A percentile compares a stretch with the other conserved stretches of the same genome.
phyloP scores from a whole-genome alignment of 1,140 invertebrate species.

The Eurosta solidaginis region DNA sequence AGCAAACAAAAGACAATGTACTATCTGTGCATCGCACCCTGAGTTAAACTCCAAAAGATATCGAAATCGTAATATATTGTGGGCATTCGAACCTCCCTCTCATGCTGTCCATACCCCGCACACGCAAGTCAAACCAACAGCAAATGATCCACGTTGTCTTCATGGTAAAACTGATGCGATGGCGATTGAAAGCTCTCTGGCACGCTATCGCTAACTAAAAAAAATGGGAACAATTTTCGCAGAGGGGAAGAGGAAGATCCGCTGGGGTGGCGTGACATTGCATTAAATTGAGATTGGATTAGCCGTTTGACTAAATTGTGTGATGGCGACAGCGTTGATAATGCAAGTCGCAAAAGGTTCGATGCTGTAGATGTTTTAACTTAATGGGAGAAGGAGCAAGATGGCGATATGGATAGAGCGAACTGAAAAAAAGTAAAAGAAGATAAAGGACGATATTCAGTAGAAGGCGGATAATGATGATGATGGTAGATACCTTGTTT shows the following conservation, averaged over 20 bases:
- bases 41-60: conserved; percentile 24
- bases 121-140: background rate
- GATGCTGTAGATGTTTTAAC: background rate
- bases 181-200: conserved; percentile 20
- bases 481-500: background rate
- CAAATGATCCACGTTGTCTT: background rate
- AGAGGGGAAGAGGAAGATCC: background rate
- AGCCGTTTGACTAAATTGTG: conserved; percentile 25
- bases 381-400: background rate
- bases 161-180: background rate
- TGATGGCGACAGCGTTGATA: conserved; percentile 21
- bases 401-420: background rate
- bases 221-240: background rate
- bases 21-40: conserved; percentile 16
- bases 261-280: conserved; percentile 12
- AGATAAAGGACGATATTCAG: background rate
- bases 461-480: background rate
- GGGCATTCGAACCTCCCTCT: background rate
- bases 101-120: background rate
- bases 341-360: background rate
- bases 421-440: background rate
- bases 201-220: conserved; percentile 9
- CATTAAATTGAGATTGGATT: conserved; percentile 27
- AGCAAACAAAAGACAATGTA: conserved; percentile 6
- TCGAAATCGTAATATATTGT: conserved; percentile 11